These are phyloP conservation scores for Bombyx mori DNA, from an alignment of 1,140 invertebrate species.

Conservation along the genomic window ASM3026992v2 NC_085116.1:10701501-10702000, in stretches of 20 bases:
- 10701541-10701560: conserved; percentile 60
- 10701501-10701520: conserved; percentile 61
- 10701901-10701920: conserved; percentile 66
- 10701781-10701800: conserved; percentile 62
- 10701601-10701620: conserved; percentile 64
- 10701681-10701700: conserved; percentile 67
- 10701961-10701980: no score
- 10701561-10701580: conserved; percentile 57
- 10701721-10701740: conserved; percentile 69
- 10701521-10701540: conserved; percentile 68
- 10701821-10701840: conserved; percentile 62
- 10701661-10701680: conserved; percentile 68
- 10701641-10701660: conserved; percentile 69
- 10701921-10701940: no score
- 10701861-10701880: conserved; percentile 69
- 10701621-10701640: conserved; percentile 72
- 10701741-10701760: conserved; percentile 51
- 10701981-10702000: no score
- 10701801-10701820: conserved; percentile 52
- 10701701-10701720: conserved; percentile 72
- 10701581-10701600: conserved; percentile 55
- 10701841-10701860: conserved; percentile 65
- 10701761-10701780: conserved; percentile 68
- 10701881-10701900: conserved; percentile 64
- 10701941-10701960: no score